These are phyloP conservation scores for Catocala nupta DNA, from an alignment of 2,888 invertebrate genomes.

Conservation along the genomic window DNA sequence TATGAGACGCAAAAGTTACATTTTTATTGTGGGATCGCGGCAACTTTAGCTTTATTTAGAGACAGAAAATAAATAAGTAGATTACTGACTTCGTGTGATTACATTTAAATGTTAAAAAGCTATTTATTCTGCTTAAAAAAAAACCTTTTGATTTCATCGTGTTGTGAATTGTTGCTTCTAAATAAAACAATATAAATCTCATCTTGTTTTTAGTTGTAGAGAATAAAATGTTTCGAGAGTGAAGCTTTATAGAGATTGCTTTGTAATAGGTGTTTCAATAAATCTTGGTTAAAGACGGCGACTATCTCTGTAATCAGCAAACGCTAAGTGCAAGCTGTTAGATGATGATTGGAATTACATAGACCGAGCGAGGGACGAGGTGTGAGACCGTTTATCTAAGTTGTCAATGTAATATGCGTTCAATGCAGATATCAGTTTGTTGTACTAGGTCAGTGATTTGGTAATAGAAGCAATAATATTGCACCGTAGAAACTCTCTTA, in stretches of 20 bases:
- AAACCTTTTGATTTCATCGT: constrained; percentile 7
- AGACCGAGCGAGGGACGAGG: too few species aligned
- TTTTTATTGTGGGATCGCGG: constrained; percentile 48
- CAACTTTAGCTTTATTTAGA: constrained; percentile 42
- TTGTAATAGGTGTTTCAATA: background rate
- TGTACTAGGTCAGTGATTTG: too few species aligned
- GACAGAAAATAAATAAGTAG: constrained; percentile 39
- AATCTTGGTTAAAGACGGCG: too few species aligned
- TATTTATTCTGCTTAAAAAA: constrained; percentile 15
- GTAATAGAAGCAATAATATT: too few species aligned
- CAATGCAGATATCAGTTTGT: too few species aligned
- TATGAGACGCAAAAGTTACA: constrained; percentile 46
- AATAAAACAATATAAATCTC: constrained; percentile 25
- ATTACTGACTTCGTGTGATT: constrained; percentile 31
- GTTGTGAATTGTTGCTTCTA: constrained; percentile 16
- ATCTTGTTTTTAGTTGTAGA: constrained; percentile 11
- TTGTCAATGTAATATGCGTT: too few species aligned
- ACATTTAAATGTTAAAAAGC: constrained; percentile 24
- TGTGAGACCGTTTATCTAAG: too few species aligned
- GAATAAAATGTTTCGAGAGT: constrained; percentile 1
- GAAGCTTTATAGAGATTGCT: background rate
- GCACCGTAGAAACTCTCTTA: too few species aligned
- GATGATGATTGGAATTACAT: too few species aligned
- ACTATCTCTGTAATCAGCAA: too few species aligned
- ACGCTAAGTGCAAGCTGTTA: too few species aligned